Conservation (phyloP, 2,797 vertebrate genomes). For the Lutjanus argentimaculatus region DNA sequence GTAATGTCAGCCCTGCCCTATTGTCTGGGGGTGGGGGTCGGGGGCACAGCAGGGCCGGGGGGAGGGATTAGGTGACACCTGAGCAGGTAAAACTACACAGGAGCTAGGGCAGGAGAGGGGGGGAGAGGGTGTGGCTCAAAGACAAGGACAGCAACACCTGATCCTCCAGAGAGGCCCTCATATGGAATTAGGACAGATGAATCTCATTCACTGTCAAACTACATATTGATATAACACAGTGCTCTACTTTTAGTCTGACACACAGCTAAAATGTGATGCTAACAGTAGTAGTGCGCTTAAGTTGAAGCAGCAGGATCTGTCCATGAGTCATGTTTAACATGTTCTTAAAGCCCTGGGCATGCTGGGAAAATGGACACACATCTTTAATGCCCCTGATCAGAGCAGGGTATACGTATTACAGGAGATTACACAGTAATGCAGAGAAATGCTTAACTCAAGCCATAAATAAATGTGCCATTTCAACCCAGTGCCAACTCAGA, state of each 20-base stretch:
- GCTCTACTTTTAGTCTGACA: conserved; percentile 14
- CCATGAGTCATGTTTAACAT: conserved; percentile 28
- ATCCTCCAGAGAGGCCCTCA: conserved; percentile 71
- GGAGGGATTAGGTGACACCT: conserved; percentile 84
- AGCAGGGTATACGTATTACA: conserved; percentile 50
- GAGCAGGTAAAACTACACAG: conserved; percentile 85
- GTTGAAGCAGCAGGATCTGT: background rate
- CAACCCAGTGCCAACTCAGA: conserved; percentile 37
- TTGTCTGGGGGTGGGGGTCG: conserved; percentile 81
- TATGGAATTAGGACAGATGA: conserved; percentile 74
- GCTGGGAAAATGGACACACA: conserved; percentile 41
- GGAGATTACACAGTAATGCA: conserved; percentile 68
- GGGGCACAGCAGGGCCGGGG: conserved; percentile 74
- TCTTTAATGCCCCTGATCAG: conserved; percentile 53
- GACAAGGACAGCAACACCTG: conserved; percentile 71
- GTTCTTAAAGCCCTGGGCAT: conserved; percentile 39
- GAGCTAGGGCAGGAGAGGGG: conserved; percentile 51
- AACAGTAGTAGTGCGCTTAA: conserved; percentile 7
- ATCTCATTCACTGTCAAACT: conserved; percentile 40
- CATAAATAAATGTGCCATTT: conserved; percentile 51
- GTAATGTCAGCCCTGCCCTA: conserved; percentile 83
- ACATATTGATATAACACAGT: conserved; percentile 17
- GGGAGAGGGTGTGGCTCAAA: conserved; percentile 75
- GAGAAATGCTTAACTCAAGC: conserved; percentile 47
- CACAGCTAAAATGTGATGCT: background rate